Evolutionary conservation across 2,797 vertebrate species (phyloP).

Genomic region (Momotus momota): DNA sequence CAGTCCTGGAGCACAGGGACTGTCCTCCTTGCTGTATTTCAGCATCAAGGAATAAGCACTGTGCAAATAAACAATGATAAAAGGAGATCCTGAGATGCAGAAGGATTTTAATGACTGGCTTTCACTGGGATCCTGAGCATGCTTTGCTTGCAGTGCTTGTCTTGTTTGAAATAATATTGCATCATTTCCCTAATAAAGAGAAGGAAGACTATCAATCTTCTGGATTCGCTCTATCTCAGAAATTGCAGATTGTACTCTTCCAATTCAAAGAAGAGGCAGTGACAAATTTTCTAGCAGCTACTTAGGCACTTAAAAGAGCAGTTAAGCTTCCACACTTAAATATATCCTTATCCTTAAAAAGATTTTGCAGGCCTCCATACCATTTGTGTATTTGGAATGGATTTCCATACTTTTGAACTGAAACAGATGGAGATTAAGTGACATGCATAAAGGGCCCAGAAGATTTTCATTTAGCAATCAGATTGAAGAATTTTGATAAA

Average conservation of each 20-base stretch:
- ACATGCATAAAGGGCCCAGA: neutral
- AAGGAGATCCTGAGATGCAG: neutral
- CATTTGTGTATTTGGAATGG: slow-evolving; percentile 2
- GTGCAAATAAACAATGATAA: neutral
- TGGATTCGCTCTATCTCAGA: neutral
- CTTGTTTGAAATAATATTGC: neutral
- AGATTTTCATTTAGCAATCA: neutral
- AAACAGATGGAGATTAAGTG: neutral
- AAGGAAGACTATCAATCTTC: neutral
- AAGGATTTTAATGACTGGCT: neutral
- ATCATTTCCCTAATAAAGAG: neutral
- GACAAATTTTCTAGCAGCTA: neutral
- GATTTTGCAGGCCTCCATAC: neutral
- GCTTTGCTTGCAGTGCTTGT: neutral
- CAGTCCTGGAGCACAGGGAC: neutral
- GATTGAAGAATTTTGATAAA: neutral
- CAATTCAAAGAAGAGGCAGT: neutral
- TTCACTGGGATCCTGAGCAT: neutral
- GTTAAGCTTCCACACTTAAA: neutral
- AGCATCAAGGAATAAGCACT: neutral
- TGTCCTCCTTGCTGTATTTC: neutral
- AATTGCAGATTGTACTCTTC: neutral
- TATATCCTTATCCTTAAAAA: neutral
- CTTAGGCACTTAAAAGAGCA: neutral
- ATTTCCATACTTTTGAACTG: neutral